phyloP scores from a whole-genome alignment of 2,888 invertebrate species.

The Caenorhabditis sp. region DNA sequence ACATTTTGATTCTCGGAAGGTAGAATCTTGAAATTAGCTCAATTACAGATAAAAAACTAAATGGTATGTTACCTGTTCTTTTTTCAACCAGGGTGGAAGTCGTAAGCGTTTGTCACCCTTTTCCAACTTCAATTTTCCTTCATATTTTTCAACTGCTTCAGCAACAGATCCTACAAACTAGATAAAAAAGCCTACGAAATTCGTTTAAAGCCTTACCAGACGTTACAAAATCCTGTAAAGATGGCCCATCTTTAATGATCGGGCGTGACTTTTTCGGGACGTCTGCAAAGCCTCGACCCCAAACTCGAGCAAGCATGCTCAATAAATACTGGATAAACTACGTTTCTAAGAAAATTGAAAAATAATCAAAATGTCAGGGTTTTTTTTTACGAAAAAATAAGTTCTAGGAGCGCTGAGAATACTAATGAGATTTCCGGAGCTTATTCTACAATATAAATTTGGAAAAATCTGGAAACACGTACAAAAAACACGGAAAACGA shows the following conservation, averaged over 20 bases:
- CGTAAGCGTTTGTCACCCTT: constrained; percentile 62
- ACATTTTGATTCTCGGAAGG: constrained; percentile 60
- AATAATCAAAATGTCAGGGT: not conserved
- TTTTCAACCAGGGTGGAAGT: constrained; percentile 69
- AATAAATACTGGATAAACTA: not conserved
- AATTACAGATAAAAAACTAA: too few relatives aligned
- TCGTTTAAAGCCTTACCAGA: constrained; percentile 37
- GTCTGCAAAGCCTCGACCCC: constrained; percentile 42
- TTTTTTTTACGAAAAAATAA: not conserved
- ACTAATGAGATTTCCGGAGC: not conserved
- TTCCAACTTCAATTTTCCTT: constrained; percentile 53
- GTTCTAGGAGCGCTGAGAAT: not conserved
- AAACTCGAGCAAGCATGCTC: constrained; percentile 32
- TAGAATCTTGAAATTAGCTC: constrained; percentile 22
- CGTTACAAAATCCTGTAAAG: constrained; percentile 62
- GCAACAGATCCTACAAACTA: constrained; percentile 29
- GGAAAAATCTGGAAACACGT: not conserved
- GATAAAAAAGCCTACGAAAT: too few relatives aligned
- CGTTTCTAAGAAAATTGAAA: not conserved
- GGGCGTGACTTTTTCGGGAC: constrained; percentile 25
- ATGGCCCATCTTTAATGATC: constrained; percentile 58
- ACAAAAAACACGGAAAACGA: constrained; percentile 7
- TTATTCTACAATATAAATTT: not conserved
- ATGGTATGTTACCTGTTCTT: constrained; percentile 61
- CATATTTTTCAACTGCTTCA: constrained; percentile 53